A percentile compares a stretch with the other conserved stretches of the same genome.
Conservation (phyloP, 2,113 vertebrate species). For the Heterotis niloticus region DNA sequence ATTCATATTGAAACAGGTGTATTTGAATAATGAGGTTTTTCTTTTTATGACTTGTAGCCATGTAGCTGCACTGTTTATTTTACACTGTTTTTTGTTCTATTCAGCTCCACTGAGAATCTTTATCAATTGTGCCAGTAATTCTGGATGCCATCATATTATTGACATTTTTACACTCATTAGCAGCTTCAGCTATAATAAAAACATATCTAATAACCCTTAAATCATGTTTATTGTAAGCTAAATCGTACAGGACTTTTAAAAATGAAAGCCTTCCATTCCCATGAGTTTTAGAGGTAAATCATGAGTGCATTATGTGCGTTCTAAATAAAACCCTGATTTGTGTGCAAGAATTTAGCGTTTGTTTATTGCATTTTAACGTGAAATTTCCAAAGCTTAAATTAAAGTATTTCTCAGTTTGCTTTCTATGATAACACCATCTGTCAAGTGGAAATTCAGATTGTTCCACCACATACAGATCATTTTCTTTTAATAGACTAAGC, state of each 20-base stretch:
- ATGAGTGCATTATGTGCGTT: background rate
- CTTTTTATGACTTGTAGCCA: too few relatives aligned
- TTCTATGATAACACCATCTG: slow-evolving; percentile 30
- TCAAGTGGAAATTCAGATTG: slow-evolving; percentile 30
- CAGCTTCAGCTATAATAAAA: background rate
- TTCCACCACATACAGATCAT: slow-evolving; percentile 28
- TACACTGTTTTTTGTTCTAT: too few relatives aligned
- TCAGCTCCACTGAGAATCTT: too few relatives aligned
- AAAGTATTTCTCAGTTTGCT: slow-evolving; percentile 28
- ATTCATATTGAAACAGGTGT: too few relatives aligned
- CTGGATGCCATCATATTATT: too few relatives aligned
- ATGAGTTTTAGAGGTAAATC: background rate
- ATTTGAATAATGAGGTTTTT: too few relatives aligned
- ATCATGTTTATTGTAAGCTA: background rate
- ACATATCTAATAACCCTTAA: background rate
- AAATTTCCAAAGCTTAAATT: slow-evolving; percentile 27
- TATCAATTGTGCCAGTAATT: too few relatives aligned
- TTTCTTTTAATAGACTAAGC: slow-evolving; percentile 31
- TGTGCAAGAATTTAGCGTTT: slow-evolving; percentile 22
- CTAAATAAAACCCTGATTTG: slow-evolving; percentile 23
- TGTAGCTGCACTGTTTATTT: too few relatives aligned
- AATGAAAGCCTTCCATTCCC: background rate
- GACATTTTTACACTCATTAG: too few relatives aligned
- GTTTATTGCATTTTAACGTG: slow-evolving; percentile 30
- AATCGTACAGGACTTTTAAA: background rate